These are phyloP conservation scores for Trinectes maculatus DNA, from an alignment of 2,113 vertebrate genomes.

Conservation along the genomic window DNA sequence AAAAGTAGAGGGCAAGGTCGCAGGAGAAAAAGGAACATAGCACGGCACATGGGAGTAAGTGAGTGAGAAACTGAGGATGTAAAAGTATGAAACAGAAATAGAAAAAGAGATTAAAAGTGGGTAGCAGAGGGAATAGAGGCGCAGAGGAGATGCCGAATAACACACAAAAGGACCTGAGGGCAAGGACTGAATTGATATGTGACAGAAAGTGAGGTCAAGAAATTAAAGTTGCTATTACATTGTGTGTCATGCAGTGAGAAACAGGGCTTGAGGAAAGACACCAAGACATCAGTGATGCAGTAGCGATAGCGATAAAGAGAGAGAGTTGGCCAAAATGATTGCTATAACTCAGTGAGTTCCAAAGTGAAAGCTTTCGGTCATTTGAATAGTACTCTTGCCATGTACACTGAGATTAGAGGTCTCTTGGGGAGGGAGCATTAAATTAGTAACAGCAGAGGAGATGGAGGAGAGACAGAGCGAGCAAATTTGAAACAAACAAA, in stretches of 20 bases:
- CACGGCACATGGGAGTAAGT: constrained; percentile 8
- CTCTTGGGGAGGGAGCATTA: constrained; percentile 41
- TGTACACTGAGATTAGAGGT: constrained; percentile 58
- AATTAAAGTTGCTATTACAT: constrained; percentile 19
- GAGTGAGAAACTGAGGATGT: constrained; percentile 10
- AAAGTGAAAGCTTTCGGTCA: constrained; percentile 33
- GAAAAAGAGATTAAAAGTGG: constrained; percentile 21
- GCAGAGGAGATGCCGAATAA: background rate
- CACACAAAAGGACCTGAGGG: constrained; percentile 15
- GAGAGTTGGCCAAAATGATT: constrained; percentile 27
- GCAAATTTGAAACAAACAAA: constrained; percentile 13
- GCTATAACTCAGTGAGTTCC: constrained; percentile 34
- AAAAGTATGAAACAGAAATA: constrained; percentile 20
- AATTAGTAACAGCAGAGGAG: constrained; percentile 53
- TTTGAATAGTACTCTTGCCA: constrained; percentile 49
- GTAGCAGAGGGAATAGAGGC: constrained; percentile 17
- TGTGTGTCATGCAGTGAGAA: constrained; percentile 15
- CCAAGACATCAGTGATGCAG: constrained; percentile 14
- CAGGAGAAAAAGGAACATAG: background rate
- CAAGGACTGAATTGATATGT: constrained; percentile 17
- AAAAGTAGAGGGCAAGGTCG: constrained; percentile 11
- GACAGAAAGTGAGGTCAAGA: constrained; percentile 29
- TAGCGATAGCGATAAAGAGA: constrained; percentile 41
- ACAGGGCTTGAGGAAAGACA: constrained; percentile 15
- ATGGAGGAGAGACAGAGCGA: constrained; percentile 9